Evolutionary conservation across 2,797 vertebrate genomes (phyloP), one percentile per base, ranked within the genome.

Genomic region (Syndactyla subalaris): DNA sequence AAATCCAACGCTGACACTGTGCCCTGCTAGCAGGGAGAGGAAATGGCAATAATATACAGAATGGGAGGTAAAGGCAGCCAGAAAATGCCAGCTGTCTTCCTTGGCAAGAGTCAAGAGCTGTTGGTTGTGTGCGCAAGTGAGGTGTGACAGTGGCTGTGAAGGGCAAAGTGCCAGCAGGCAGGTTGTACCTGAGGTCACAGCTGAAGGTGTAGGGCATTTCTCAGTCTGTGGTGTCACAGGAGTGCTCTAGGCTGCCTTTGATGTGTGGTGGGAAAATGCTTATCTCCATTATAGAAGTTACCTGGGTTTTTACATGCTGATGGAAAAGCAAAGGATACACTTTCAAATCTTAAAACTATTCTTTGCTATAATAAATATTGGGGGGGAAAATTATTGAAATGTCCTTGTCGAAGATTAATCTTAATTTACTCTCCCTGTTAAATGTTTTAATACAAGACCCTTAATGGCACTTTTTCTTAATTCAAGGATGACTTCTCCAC

Each of bases 401-500:
- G 41, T 79, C 6, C 6, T 36, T 2, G 9, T 0, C 46, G 45
- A 71, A n/a, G 7, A 48, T 24, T 8, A 29, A 81, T 41, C 8
- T 43, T 46, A 12, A 52, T 39, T 54, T 70, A 51, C 14, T 32
- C 29, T 59, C 7, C 14, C 23, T 46, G 16, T 48, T 52, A 52
- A 78, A 12, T 68, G 19, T 92, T 90, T 68, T 84, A 66, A 92
- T 61, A 51, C 7, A 29, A 73, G 19, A 38, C 39, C 5, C 21
- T 73, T 88, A 92, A 54, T 82, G 46, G n/a, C 2, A 11, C 20
- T 77, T 77, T 80, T 36, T 74, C 57, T 67, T 61, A 17, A 59
- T 81, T 94, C 54, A 86, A 98, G 98, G 98, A 98, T 97, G 96
- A 94, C 20, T 70, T 95, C 77, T 54, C 91, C 32, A 43, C 89